Conservation (phyloP, 2,113 vertebrate genomes). For the Dendropsophus ebraccatus region DNA sequence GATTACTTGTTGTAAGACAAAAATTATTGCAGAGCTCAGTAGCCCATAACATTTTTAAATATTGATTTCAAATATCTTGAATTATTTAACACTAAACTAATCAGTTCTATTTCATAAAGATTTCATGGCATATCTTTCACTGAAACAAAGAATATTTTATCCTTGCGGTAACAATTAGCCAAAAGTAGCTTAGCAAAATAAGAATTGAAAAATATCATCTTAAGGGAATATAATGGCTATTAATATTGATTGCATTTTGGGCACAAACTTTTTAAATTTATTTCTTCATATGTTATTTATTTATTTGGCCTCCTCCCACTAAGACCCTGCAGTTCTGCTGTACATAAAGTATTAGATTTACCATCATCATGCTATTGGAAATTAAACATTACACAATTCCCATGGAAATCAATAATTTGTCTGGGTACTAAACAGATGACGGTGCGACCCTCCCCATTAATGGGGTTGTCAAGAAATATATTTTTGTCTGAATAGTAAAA, state of each 20-base stretch:
- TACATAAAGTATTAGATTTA: no score
- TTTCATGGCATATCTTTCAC: conserved; percentile 7
- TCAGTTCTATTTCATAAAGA: conserved; percentile 19
- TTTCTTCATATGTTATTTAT: no score
- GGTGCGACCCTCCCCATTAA: no score
- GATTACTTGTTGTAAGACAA: background rate
- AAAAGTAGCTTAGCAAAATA: background rate
- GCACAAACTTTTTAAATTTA: no score
- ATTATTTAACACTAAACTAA: conserved; percentile 20
- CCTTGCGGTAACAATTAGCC: conserved; percentile 16
- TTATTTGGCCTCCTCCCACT: no score
- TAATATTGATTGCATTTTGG: no score
- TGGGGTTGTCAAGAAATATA: no score
- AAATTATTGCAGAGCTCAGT: background rate
- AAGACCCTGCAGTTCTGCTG: no score
- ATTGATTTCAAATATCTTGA: conserved; percentile 12
- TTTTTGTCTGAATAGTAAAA: no score
- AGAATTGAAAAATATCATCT: background rate
- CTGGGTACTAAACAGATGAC: no score
- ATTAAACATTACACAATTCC: background rate
- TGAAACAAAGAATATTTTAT: conserved; percentile 6
- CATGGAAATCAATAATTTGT: background rate
- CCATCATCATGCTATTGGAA: no score
- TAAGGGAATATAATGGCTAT: background rate
- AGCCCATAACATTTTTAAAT: conserved; percentile 17